Conservation (phyloP, 2,888 invertebrate species). For the Latrodectus hesperus region DNA sequence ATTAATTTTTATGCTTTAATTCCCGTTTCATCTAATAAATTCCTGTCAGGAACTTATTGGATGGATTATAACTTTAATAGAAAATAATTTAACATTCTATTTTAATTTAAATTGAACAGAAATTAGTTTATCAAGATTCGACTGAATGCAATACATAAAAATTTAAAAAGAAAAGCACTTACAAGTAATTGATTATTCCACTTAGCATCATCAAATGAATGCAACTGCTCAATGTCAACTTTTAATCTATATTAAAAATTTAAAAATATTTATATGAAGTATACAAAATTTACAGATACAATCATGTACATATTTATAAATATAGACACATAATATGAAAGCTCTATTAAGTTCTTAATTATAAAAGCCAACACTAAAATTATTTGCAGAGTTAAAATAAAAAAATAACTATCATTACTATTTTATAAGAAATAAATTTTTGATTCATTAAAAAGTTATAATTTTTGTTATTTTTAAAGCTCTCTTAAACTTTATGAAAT, state of each 20-base stretch:
- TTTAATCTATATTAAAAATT: neutral
- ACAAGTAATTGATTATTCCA: constrained; percentile 12
- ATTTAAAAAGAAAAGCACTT: constrained; percentile 6
- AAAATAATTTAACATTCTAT: neutral
- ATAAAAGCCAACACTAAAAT: too few relatives aligned
- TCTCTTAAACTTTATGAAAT: too few relatives aligned
- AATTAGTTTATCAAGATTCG: neutral
- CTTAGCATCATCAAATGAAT: constrained; percentile 16
- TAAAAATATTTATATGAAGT: neutral
- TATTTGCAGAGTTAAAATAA: too few relatives aligned
- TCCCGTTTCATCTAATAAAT: neutral
- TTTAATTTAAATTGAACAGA: neutral
- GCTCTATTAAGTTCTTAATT: neutral
- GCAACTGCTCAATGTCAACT: neutral
- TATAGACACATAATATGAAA: neutral
- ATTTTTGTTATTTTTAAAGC: too few relatives aligned
- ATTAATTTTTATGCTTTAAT: too few relatives aligned
- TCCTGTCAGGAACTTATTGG: too few relatives aligned
- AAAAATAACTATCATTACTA: too few relatives aligned
- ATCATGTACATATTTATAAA: neutral
- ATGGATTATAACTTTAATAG: too few relatives aligned
- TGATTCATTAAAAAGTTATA: too few relatives aligned
- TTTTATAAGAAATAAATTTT: too few relatives aligned
- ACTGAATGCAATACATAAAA: neutral
- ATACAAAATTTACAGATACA: neutral